These are phyloP conservation scores for Clavelina lepadiformis DNA, from an alignment of 23 tunicate species.

Conservation along the genomic window DNA sequence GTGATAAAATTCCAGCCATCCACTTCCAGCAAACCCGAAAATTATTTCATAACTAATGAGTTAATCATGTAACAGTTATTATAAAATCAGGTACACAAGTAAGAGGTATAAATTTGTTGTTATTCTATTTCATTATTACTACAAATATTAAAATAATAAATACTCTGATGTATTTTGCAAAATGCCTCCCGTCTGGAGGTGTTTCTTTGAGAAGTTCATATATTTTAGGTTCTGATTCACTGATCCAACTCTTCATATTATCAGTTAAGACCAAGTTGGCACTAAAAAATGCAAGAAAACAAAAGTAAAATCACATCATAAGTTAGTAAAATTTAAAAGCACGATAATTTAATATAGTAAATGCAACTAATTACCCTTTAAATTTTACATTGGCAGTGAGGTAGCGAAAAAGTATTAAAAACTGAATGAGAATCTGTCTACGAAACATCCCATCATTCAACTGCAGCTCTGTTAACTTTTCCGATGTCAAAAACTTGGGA, in stretches of 20 bases:
- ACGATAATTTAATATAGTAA: not conserved
- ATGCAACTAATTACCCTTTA: conserved; percentile 41
- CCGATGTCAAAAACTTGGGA: conserved; percentile 91
- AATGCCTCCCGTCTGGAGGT: conserved; percentile 92
- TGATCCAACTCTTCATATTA: conserved; percentile 70
- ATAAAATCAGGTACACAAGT: too few species aligned
- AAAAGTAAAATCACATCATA: not conserved
- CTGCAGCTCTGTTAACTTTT: conserved; percentile 79
- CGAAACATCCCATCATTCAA: conserved; percentile 86
- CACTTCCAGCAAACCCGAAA: too few species aligned
- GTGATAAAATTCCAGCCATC: too few species aligned
- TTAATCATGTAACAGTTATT: too few species aligned
- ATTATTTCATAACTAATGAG: too few species aligned
- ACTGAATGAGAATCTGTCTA: conserved; percentile 82
- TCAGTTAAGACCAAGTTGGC: conserved; percentile 61
- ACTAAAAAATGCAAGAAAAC: conserved; percentile 7
- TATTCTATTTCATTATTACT: too few species aligned
- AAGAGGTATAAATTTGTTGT: too few species aligned
- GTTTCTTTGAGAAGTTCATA: conserved; percentile 81
- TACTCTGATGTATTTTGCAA: conserved; percentile 69
- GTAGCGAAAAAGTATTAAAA: conserved; percentile 92
- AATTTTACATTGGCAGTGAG: conserved; percentile 78
- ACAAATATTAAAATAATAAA: not conserved
- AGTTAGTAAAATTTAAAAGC: not conserved
- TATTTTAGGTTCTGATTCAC: conserved; percentile 50